phyloP scores from a whole-genome alignment of 64 coral and sea anemone genomes.

The Dendrophyllia cribrosa region DNA sequence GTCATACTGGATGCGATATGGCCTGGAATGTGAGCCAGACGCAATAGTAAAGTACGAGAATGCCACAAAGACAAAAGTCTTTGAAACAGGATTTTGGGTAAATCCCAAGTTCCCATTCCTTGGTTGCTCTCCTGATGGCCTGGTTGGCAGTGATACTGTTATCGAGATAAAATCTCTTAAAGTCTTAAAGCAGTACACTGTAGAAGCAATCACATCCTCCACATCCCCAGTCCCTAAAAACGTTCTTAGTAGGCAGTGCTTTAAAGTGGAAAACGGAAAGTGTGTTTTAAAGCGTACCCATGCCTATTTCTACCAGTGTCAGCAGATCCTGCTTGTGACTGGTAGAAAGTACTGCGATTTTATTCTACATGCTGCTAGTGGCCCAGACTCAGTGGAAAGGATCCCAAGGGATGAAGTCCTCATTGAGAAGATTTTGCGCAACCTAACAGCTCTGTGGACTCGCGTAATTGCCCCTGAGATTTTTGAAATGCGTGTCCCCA shows the following conservation, averaged over 20 bases:
- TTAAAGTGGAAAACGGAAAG: conserved; percentile 46
- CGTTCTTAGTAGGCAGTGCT: conserved; percentile 60
- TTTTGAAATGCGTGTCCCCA: conserved; percentile 56
- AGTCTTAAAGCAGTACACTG: conserved; percentile 59
- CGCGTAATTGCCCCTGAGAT: no score
- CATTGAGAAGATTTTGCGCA: no score
- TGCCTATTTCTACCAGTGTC: conserved; percentile 63
- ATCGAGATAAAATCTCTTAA: conserved; percentile 69
- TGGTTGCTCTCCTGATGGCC: no score
- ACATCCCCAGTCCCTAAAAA: conserved; percentile 31
- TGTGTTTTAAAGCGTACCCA: conserved; percentile 41
- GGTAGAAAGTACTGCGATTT: conserved; percentile 81
- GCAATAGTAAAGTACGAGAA: conserved; percentile 50
- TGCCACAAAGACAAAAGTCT: conserved; percentile 36
- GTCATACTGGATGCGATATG: conserved; percentile 62
- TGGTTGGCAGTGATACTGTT: conserved; percentile 46
- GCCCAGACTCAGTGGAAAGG: conserved; percentile 64
- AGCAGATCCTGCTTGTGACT: conserved; percentile 57
- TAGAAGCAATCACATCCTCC: conserved; percentile 11
- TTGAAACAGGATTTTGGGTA: conserved; percentile 58
- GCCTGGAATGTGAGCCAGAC: conserved; percentile 47
- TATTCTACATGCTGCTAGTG: conserved; percentile 61
- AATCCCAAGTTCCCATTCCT: no score
- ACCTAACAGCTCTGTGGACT: no score
- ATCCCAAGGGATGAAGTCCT: conserved; percentile 64